phyloP scores from a whole-genome alignment of 2,888 invertebrate genomes.

The Nowickia ferox region DNA sequence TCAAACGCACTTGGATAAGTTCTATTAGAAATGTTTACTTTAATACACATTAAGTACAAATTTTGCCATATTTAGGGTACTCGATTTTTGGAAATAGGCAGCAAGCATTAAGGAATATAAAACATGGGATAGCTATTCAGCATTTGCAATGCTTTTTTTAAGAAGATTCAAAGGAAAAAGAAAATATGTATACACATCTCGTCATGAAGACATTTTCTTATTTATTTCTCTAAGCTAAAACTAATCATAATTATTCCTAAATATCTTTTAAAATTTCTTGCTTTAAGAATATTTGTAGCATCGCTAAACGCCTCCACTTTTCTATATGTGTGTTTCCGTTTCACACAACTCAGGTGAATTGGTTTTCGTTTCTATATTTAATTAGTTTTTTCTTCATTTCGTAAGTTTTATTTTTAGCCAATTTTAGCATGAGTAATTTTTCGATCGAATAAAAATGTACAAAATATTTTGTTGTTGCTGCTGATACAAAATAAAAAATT shows the following conservation, averaged over 20 bases:
- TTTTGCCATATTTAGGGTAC: neutral
- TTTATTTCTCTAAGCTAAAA: too few relatives aligned
- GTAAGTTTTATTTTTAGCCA: slow-evolving; percentile 62
- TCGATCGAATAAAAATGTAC: slow-evolving; percentile 51
- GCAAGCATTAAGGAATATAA: neutral
- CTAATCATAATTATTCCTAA: too few relatives aligned
- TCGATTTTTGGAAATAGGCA: neutral
- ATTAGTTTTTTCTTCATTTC: slow-evolving; percentile 13
- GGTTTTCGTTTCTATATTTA: slow-evolving; percentile 29
- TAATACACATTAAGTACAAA: neutral
- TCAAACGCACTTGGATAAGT: slow-evolving; percentile 7
- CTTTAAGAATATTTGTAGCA: neutral
- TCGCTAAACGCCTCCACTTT: neutral
- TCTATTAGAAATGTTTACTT: slow-evolving; percentile 10
- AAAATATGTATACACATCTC: too few relatives aligned
- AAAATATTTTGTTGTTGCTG: neutral
- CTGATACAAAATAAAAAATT: slow-evolving; percentile 1
- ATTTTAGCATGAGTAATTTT: slow-evolving; percentile 60
- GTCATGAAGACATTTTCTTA: too few relatives aligned
- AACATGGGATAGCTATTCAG: neutral
- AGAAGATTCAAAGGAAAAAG: too few relatives aligned
- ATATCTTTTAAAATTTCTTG: too few relatives aligned
- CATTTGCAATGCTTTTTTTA: too few relatives aligned
- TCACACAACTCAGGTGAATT: slow-evolving; percentile 63
- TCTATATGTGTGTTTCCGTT: neutral